phyloP scores from a whole-genome alignment of 2,888 invertebrate genomes.

The Standfussiana lucernea region DNA sequence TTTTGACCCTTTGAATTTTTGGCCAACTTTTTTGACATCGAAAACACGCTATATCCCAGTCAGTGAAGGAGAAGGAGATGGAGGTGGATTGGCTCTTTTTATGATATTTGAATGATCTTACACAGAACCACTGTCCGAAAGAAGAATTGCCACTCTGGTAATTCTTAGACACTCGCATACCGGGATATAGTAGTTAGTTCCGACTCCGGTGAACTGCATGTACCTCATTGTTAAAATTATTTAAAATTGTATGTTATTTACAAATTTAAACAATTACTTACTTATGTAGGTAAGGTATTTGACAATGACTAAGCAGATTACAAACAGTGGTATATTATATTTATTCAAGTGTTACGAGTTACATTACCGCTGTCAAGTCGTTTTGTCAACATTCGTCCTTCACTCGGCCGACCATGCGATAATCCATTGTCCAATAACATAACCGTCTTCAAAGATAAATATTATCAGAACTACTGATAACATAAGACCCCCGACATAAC shows the following conservation, averaged over 20 bases:
- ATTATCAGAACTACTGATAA: conserved; percentile 52
- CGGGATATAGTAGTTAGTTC: no score
- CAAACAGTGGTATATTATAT: conserved; percentile 14
- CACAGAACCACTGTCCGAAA: no score
- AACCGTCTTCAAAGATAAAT: conserved; percentile 44
- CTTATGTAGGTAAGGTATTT: background rate
- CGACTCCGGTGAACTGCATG: no score
- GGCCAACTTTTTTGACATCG: no score
- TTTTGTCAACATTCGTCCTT: conserved; percentile 40
- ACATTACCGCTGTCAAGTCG: conserved; percentile 9
- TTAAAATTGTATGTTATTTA: background rate
- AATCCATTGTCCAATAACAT: conserved; percentile 41
- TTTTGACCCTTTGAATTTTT: no score
- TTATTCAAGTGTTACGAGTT: conserved; percentile 47
- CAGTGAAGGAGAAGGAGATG: no score
- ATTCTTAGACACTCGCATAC: no score
- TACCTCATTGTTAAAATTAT: background rate
- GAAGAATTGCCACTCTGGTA: no score
- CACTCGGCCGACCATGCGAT: conserved; percentile 16
- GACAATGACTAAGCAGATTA: conserved; percentile 17
- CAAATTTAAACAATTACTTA: background rate
- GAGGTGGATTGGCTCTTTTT: no score
- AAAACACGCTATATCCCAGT: no score
- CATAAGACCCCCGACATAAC: conserved; percentile 30
- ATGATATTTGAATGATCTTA: no score